phyloP scores from a whole-genome alignment of 1,140 invertebrate species.

The Diplogasteroides magnus region DNA sequence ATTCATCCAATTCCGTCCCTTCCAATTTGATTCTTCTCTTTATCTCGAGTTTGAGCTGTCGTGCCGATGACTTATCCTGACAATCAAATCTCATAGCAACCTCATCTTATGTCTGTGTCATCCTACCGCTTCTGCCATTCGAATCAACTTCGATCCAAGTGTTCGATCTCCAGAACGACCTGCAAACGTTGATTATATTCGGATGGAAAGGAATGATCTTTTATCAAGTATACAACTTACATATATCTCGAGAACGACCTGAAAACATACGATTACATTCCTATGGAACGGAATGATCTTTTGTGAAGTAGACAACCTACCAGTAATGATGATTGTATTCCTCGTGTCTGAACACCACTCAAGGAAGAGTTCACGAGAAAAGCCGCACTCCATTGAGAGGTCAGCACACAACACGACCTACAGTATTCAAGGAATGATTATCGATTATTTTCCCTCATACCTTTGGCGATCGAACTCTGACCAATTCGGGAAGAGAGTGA shows the following conservation, averaged over 20 bases:
- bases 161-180: constrained; percentile 44
- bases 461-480: constrained; percentile 84
- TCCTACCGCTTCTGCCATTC: constrained; percentile 46
- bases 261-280: no score
- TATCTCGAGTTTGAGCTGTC: constrained; percentile 36
- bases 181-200: no score
- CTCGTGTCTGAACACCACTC: constrained; percentile 84
- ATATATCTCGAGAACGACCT: not conserved
- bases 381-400: constrained; percentile 91
- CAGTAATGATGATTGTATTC: constrained; percentile 90
- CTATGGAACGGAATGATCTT: no score
- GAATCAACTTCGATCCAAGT: constrained; percentile 46
- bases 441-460: no score
- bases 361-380: constrained; percentile 87
- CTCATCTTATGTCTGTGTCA: constrained; percentile 25
- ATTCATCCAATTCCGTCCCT: constrained; percentile 84
- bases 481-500: constrained; percentile 82
- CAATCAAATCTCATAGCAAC: no score
- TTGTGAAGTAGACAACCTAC: no score
- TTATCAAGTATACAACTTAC: no score
- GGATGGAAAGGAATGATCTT: no score
- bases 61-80: no score
- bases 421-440: no score
- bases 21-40: constrained; percentile 69
- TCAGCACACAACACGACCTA: constrained; percentile 90